Percentiles rank a stretch among this genome's conserved stretches.
phyloP scores from a whole-genome alignment of 2,113 vertebrate genomes.

The Crotalus horridus region DNA sequence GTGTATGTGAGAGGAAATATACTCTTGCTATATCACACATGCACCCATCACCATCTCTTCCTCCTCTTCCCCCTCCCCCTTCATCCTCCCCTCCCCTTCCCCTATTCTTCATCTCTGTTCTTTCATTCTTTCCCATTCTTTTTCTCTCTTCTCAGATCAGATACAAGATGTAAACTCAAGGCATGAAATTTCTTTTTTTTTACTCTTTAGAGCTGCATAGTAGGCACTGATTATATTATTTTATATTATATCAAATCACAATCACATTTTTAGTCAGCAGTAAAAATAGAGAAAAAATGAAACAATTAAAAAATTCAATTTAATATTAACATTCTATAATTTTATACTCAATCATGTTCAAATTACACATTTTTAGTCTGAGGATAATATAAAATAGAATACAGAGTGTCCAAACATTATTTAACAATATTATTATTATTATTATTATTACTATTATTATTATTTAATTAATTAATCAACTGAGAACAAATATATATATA shows the following conservation, averaged over 20 bases:
- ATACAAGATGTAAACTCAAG: background rate
- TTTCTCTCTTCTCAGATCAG: background rate
- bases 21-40: background rate
- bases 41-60: background rate
- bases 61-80: too few species aligned
- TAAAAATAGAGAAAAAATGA: background rate
- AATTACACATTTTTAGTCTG: background rate
- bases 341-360: background rate
- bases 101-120: background rate
- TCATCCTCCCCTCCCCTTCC: too few species aligned
- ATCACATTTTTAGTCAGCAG: background rate
- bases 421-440: conserved; percentile 11
- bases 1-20: background rate
- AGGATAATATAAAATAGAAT: background rate
- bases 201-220: too few species aligned
- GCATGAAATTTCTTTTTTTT: background rate
- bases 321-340: background rate
- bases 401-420: background rate
- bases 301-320: background rate
- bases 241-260: background rate
- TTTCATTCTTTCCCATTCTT: background rate
- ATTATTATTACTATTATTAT: conserved; percentile 2
- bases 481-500: conserved; percentile 18
- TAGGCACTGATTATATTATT: too few species aligned
- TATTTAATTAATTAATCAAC: too few species aligned